phyloP scores from a whole-genome alignment of 2,797 vertebrate species.

The Acrocephalus scirpaceus region DNA sequence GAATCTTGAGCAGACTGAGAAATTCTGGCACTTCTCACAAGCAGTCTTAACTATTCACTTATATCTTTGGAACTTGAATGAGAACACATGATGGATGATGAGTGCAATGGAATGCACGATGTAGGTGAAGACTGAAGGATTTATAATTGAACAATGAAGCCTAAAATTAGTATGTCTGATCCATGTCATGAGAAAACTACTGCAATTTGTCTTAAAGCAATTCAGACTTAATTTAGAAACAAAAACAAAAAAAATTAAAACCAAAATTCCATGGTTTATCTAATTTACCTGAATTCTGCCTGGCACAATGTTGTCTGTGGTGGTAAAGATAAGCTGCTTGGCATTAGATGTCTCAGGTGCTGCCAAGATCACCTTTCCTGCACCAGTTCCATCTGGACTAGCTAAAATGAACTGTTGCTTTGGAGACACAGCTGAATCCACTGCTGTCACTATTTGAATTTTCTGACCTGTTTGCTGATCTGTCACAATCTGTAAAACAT shows the following conservation, averaged over 20 bases:
- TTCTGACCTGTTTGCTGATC: constrained; percentile 97
- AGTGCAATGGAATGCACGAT: not conserved
- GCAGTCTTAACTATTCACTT: not conserved
- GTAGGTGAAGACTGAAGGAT: not conserved
- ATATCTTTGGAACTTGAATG: not conserved
- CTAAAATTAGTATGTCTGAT: not conserved
- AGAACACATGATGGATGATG: not conserved
- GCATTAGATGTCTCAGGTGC: constrained; percentile 87
- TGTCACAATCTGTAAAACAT: constrained; percentile 89
- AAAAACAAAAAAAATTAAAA: not conserved
- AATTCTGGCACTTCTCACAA: not conserved
- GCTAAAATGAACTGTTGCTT: constrained; percentile 95
- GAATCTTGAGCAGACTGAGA: not conserved
- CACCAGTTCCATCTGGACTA: constrained; percentile 88
- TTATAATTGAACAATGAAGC: not conserved
- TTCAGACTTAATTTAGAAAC: not conserved
- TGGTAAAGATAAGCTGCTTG: constrained; percentile 96
- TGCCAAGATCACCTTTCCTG: constrained; percentile 94
- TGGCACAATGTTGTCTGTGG: constrained; percentile 91
- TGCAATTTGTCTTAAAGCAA: not conserved
- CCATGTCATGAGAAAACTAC: not conserved
- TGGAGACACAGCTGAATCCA: constrained; percentile 88
- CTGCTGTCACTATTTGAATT: constrained; percentile 95
- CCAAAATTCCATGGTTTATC: not conserved
- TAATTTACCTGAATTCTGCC: constrained; percentile 92